Evolutionary conservation across 2,797 vertebrate species (phyloP).

Genomic region (Pipistrellus pipistrellus): DNA sequence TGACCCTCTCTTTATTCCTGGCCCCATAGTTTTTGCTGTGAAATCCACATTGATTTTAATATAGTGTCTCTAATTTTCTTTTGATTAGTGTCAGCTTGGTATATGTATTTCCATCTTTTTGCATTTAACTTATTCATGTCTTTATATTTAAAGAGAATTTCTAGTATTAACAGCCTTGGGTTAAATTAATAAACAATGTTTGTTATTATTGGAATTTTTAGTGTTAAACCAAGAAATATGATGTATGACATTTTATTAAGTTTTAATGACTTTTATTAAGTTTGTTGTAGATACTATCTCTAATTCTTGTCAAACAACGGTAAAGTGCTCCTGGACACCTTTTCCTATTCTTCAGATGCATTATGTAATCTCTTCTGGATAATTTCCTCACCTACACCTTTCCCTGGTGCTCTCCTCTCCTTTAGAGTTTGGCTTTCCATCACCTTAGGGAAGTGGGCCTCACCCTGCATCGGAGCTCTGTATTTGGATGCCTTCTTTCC

Average conservation of each 20-base stretch:
- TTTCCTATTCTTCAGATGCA: background rate
- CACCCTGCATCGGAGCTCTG: background rate
- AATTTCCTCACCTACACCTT: constrained; percentile 4
- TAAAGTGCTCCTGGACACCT: constrained; percentile 4
- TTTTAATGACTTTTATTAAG: constrained; percentile 34
- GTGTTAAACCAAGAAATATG: background rate
- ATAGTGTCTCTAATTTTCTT: constrained; percentile 13
- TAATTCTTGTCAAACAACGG: background rate
- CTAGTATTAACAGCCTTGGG: background rate
- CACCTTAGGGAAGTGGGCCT: background rate
- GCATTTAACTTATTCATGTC: background rate
- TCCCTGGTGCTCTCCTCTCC: background rate
- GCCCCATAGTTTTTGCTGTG: background rate
- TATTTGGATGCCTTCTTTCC: background rate
- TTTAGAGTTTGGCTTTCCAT: background rate
- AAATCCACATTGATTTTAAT: constrained; percentile 45
- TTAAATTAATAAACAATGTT: constrained; percentile 31
- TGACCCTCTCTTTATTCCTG: background rate
- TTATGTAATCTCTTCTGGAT: background rate
- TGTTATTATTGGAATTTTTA: background rate
- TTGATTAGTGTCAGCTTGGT: constrained; percentile 6
- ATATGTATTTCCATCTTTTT: background rate
- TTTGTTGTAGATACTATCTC: background rate
- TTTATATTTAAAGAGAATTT: constrained; percentile 42
- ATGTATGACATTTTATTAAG: background rate